Evolutionary conservation across 2,797 vertebrate species (phyloP), one percentile per base, ranked within the genome.

Genomic region (Lates japonicus): DNA sequence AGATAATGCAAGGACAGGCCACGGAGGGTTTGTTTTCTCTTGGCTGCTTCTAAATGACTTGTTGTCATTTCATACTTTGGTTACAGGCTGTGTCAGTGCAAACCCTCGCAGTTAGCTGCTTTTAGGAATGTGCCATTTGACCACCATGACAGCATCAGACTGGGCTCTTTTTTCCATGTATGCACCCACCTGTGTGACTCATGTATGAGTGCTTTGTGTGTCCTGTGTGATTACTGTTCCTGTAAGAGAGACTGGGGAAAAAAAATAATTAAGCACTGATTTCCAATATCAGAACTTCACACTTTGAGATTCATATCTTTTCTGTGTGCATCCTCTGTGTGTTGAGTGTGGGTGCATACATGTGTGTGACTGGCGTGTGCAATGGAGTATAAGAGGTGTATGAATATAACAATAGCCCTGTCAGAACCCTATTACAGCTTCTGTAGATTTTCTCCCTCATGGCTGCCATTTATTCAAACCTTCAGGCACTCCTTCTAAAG

Each of bases 11-110:
- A 76, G 75, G 67, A 83, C 76, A 70, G 76, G 74, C 84, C 76
- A 57, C 35, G 69, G 64, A 86, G 83, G 44, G 83, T 84, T 88
- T 90, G 90, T 87, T 92, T 89, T 88, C 81, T 87, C 78, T 86
- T 77, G 78, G 67, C 78, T 83, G 76, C 80, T 25, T 48, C 81
- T 83, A 90, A 89, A 89, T 86, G 80, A 89, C 58, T 82, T 88
- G 81, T 87, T 90, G 85, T 86, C 78, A 87, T 87, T 84, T 88
- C 74, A 61, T 80, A 62, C 80, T 76, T 44, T 81, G 1, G 48
- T 88, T 83, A 83, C 69, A 63, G 72, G 67, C 78, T 57, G 82
- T 85, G 87, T 86, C 74, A 76, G 83, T 64, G 19, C 71, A 14
- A 74, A 60, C 67, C 57, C 20, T 77, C 2, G 22, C 49, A 46